phyloP scores from a whole-genome alignment of 2,888 invertebrate species.

The Drosophila sordidula region DNA sequence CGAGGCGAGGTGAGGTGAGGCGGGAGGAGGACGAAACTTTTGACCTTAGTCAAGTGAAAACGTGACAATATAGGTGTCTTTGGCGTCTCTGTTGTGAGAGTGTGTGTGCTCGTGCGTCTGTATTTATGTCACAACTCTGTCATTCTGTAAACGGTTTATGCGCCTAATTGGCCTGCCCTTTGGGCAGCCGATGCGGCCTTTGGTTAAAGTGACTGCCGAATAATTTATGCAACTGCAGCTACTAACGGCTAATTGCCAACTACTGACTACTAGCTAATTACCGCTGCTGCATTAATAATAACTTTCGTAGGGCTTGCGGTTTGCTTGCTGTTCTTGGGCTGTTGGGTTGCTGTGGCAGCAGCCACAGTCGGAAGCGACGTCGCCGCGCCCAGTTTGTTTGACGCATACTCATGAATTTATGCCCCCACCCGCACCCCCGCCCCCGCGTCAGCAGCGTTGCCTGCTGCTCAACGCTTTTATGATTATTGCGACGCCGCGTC shows the following conservation, averaged over 20 bases:
- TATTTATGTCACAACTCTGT: constrained; percentile 12
- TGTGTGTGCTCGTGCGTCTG: constrained; percentile 1
- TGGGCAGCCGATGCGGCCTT: constrained; percentile 33
- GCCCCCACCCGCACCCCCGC: neutral
- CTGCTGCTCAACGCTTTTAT: constrained; percentile 61
- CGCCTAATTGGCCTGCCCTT: constrained; percentile 64
- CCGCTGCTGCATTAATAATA: constrained; percentile 51
- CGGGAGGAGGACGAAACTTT: constrained; percentile 50
- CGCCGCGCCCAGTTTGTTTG: constrained; percentile 49
- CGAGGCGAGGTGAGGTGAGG: neutral
- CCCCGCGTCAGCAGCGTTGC: neutral
- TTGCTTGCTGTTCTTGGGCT: neutral
- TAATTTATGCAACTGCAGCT: constrained; percentile 70
- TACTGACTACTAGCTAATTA: constrained; percentile 41
- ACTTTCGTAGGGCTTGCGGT: constrained; percentile 3
- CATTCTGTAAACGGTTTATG: constrained; percentile 54
- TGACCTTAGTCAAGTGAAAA: constrained; percentile 77
- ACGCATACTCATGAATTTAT: constrained; percentile 57
- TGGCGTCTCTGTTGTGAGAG: neutral
- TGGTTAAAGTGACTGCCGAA: constrained; percentile 46
- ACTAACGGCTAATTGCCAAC: constrained; percentile 44
- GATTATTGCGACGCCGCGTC: constrained; percentile 79
- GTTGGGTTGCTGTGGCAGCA: constrained; percentile 5
- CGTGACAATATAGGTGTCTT: constrained; percentile 60
- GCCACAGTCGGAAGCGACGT: neutral